These are phyloP conservation scores for Brienomyrus longianalis DNA, from an alignment of 2,113 vertebrate genomes.

Conservation along the genomic window DNA sequence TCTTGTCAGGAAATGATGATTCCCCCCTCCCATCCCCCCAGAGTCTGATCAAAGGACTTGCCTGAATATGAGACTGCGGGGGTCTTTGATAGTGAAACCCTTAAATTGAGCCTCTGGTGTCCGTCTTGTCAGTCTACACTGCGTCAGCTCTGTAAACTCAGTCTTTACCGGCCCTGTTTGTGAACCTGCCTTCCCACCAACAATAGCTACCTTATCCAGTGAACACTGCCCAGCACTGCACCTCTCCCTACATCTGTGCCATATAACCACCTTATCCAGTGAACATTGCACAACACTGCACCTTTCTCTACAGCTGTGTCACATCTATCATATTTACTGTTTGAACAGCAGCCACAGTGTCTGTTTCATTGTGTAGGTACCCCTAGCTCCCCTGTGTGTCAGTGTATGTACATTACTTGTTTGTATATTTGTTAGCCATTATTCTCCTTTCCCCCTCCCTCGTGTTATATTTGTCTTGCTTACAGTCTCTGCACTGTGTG, in stretches of 20 bases:
- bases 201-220: background rate
- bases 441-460: no score
- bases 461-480: no score
- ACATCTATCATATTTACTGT: background rate
- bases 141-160: background rate
- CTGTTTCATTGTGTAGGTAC: background rate
- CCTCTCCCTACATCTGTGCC: no score
- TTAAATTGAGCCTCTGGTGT: background rate
- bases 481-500: no score
- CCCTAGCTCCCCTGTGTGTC: background rate
- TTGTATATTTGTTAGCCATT: no score
- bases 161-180: background rate
- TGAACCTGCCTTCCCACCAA: background rate
- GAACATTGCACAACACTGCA: background rate
- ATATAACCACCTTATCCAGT: no score
- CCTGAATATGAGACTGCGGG: background rate
- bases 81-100: background rate
- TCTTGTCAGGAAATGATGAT: background rate
- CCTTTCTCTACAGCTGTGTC: background rate
- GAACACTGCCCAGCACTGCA: no score
- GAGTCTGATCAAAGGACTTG: background rate
- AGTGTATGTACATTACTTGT: background rate
- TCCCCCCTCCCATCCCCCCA: background rate
- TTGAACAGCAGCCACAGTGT: background rate
- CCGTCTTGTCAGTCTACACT: background rate